A percentile compares a stretch with the other conserved stretches of the same genome.
phyloP scores from a whole-genome alignment of 2,113 vertebrate genomes.

The Rhadina sibilatrix region DNA sequence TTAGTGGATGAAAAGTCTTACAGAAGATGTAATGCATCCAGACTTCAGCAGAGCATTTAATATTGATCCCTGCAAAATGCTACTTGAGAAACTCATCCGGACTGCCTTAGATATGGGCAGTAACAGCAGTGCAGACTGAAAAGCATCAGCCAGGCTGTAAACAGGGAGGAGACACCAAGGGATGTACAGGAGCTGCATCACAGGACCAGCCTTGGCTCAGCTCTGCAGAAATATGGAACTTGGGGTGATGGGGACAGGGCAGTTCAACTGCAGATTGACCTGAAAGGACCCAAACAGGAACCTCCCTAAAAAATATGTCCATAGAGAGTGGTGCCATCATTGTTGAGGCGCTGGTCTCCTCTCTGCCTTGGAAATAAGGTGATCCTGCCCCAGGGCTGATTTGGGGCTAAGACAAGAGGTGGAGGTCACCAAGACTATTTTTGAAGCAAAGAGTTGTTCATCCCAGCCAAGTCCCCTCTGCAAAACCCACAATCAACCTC shows the following conservation, averaged over 20 bases:
- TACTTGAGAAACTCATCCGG: constrained; percentile 20
- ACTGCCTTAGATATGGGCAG: neutral
- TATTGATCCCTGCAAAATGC: constrained; percentile 37
- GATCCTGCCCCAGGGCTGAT: accelerated
- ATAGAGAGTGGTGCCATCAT: accelerated
- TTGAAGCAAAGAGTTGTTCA: neutral
- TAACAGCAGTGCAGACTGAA: neutral
- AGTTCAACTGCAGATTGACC: accelerated
- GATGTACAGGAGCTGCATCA: neutral
- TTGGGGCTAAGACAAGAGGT: neutral
- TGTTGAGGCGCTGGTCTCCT: neutral
- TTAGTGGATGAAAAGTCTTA: constrained; percentile 31
- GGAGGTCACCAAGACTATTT: neutral
- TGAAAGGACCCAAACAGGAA: neutral
- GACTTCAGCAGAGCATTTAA: constrained; percentile 9
- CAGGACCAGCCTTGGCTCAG: neutral
- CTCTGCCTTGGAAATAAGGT: neutral
- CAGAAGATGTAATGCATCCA: neutral
- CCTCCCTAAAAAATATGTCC: neutral
- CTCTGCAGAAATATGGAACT: neutral
- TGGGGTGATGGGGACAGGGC: neutral
- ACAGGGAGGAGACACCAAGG: neutral
- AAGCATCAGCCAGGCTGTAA: neutral
- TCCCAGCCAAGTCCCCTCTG: neutral
- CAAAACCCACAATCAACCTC: neutral